Conservation (phyloP, 2,888 invertebrate genomes). For the Campopleginae sp. region DNA sequence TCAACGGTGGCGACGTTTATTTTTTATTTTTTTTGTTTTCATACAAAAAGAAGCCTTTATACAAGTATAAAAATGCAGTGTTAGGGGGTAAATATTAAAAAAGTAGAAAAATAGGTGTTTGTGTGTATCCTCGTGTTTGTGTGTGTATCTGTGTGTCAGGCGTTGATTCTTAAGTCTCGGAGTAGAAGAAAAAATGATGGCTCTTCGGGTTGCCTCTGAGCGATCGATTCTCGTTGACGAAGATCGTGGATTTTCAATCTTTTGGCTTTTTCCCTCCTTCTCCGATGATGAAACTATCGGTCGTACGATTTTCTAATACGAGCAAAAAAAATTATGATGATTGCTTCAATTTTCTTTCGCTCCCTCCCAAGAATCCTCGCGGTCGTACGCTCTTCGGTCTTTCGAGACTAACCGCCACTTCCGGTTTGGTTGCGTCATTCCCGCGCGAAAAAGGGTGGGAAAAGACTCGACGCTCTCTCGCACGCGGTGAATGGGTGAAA, state of each 20-base stretch:
- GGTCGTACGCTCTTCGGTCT: conserved; percentile 11
- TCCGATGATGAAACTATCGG: neutral
- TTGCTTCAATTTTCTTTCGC: conserved; percentile 18
- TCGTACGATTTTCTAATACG: neutral
- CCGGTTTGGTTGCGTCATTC: conserved; percentile 55
- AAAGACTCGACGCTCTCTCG: neutral
- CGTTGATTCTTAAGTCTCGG: neutral
- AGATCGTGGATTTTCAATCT: neutral
- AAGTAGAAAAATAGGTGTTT: conserved; percentile 79
- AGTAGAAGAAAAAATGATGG: conserved; percentile 33
- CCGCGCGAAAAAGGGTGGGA: neutral
- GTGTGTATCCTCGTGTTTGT: conserved; percentile 72
- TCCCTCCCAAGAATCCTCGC: conserved; percentile 50
- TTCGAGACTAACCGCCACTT: conserved; percentile 11
- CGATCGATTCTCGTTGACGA: neutral
- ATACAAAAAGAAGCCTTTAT: conserved; percentile 84
- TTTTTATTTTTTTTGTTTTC: conserved; percentile 79
- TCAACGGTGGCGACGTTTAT: conserved; percentile 84
- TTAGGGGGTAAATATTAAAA: conserved; percentile 75
- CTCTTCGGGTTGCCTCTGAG: neutral
- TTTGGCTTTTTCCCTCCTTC: neutral
- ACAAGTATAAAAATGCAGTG: conserved; percentile 83
- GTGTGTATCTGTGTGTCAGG: conserved; percentile 20
- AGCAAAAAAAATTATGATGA: conserved; percentile 8
- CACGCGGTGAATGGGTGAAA: conserved; percentile 50